Evolutionary conservation across 2,888 invertebrate species (phyloP).

Genomic region (Nebria brevicollis): DNA sequence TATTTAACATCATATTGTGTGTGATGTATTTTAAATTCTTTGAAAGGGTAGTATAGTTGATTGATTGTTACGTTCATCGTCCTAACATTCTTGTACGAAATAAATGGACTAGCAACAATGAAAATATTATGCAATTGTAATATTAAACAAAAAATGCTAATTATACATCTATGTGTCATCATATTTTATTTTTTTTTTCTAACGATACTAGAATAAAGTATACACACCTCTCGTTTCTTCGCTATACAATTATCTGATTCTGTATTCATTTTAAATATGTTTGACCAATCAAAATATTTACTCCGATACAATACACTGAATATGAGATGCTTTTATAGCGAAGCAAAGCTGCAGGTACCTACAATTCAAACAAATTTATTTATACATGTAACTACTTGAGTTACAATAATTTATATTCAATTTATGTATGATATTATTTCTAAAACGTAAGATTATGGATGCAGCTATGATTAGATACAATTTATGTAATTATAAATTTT

Average conservation of each 20-base stretch:
- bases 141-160: neutral
- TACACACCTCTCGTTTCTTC: neutral
- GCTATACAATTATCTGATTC: neutral
- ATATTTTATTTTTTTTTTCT: neutral
- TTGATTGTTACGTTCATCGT: neutral
- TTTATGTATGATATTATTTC: constrained; percentile 42
- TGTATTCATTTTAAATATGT: too few species aligned
- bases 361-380: constrained; percentile 24
- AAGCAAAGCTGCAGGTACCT: neutral
- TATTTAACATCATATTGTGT: constrained; percentile 39
- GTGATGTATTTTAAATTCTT: constrained; percentile 42
- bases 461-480: constrained; percentile 44
- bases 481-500: constrained; percentile 46
- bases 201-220: neutral
- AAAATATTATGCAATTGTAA: neutral
- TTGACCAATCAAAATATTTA: too few species aligned
- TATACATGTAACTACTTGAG: constrained; percentile 35
- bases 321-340: neutral
- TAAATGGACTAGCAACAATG: neutral
- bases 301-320: neutral
- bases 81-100: neutral
- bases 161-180: neutral
- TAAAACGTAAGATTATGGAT: constrained; percentile 29
- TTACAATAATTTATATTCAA: constrained; percentile 43
- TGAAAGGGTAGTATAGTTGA: constrained; percentile 23